phyloP scores from a whole-genome alignment of 2,888 invertebrate genomes.

The Hermaeophaga mercurialis region DNA sequence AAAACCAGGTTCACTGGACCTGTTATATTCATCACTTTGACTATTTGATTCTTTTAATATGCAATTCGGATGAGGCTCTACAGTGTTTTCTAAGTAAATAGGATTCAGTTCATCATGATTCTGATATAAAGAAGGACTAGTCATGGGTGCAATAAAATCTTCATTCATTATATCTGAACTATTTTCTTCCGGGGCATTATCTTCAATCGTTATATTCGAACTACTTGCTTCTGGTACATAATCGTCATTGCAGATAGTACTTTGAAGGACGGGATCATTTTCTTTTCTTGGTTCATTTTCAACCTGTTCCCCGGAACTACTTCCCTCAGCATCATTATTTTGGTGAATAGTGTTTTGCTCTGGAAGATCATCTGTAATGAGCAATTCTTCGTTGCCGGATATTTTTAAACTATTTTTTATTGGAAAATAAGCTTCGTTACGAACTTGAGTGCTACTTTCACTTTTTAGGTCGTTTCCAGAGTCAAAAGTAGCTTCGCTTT shows the following conservation, averaged over 20 bases:
- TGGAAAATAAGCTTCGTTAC: background rate
- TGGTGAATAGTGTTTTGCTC: background rate
- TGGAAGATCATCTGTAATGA: too few relatives aligned
- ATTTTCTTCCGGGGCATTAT: background rate
- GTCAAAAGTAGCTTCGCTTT: too few relatives aligned
- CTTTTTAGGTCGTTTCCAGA: too few relatives aligned
- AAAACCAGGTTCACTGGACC: slow-evolving; percentile 21
- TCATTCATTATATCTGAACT: slow-evolving; percentile 1
- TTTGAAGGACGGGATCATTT: too few relatives aligned
- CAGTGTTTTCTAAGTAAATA: too few relatives aligned
- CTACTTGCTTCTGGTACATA: background rate
- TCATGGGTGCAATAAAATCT: background rate
- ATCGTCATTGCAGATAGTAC: too few relatives aligned
- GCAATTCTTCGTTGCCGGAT: too few relatives aligned
- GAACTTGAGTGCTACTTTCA: background rate
- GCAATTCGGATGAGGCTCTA: too few relatives aligned
- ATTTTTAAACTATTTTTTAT: too few relatives aligned
- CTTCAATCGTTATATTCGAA: background rate
- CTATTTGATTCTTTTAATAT: background rate
- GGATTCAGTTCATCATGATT: background rate
- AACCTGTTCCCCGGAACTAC: background rate
- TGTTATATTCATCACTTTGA: background rate
- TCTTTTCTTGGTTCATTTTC: background rate
- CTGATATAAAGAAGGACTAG: background rate
- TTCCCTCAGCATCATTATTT: background rate